Evolutionary conservation across 2,797 vertebrate genomes (phyloP).

Genomic region (Danio tinwini): DNA sequence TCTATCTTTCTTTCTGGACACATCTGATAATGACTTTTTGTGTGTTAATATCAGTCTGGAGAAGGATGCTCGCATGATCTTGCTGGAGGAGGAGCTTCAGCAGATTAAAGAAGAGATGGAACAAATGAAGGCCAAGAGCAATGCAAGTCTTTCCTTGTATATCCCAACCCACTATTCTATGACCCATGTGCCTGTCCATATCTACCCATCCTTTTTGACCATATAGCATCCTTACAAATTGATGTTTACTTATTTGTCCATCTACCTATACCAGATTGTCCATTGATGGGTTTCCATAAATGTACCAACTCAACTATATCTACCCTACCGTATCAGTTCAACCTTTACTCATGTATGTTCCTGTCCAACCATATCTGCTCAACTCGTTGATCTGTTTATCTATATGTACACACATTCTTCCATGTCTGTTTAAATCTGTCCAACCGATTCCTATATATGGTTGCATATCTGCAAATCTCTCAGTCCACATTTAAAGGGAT

Average conservation of each 20-base stretch:
- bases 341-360: neutral
- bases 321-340: too few relatives aligned
- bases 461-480: too few relatives aligned
- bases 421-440: neutral
- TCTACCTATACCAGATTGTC: neutral
- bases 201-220: neutral
- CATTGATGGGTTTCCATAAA: too few relatives aligned
- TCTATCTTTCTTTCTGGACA: neutral
- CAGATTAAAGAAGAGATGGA: slow-evolving; percentile 63
- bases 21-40: neutral
- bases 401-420: neutral
- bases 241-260: neutral
- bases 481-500: too few relatives aligned
- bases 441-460: too few relatives aligned
- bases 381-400: too few relatives aligned
- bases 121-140: slow-evolving; percentile 56
- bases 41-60: slow-evolving; percentile 62
- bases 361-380: neutral
- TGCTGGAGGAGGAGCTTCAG: slow-evolving; percentile 67
- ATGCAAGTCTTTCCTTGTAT: slow-evolving; percentile 55
- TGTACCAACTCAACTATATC: too few relatives aligned
- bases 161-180: neutral
- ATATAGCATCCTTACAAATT: too few relatives aligned
- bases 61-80: slow-evolving; percentile 65
- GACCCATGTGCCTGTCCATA: too few relatives aligned